Conservation (phyloP, 92 coral and sea anemone species). For the Muricea muricata region DNA sequence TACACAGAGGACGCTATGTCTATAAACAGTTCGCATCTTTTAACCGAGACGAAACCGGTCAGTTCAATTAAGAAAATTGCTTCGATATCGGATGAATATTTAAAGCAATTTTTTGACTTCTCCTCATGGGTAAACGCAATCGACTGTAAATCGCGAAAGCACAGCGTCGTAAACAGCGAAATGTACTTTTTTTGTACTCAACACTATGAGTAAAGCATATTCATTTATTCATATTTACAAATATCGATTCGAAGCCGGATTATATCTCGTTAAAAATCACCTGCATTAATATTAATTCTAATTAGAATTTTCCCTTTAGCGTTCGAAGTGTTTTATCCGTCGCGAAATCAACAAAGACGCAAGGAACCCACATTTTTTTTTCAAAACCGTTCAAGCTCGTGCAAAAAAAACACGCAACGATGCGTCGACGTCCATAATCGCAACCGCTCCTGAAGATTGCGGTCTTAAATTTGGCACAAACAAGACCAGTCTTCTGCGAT, state of each 20-base stretch:
- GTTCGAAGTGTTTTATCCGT: neutral
- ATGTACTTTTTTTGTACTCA: too few species aligned
- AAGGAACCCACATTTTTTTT: neutral
- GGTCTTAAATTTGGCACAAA: neutral
- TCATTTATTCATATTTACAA: neutral
- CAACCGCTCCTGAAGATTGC: neutral
- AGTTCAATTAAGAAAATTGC: neutral
- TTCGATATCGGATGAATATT: neutral
- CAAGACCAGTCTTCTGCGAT: neutral
- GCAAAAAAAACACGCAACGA: neutral
- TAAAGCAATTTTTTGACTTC: neutral
- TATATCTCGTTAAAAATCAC: neutral
- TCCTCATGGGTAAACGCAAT: neutral
- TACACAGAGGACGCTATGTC: neutral
- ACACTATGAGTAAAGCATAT: neutral
- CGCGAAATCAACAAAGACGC: neutral
- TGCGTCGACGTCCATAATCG: neutral
- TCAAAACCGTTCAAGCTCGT: neutral
- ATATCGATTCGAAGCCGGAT: neutral
- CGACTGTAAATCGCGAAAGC: neutral
- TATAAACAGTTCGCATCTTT: neutral
- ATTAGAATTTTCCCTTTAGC: neutral
- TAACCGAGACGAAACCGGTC: too few species aligned
- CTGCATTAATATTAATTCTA: constrained; percentile 17
- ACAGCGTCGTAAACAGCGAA: too few species aligned